These are phyloP conservation scores for Typhlichthys eigenmanni DNA, from an alignment of 2,797 vertebrate genomes.

Conservation along the genomic window DNA sequence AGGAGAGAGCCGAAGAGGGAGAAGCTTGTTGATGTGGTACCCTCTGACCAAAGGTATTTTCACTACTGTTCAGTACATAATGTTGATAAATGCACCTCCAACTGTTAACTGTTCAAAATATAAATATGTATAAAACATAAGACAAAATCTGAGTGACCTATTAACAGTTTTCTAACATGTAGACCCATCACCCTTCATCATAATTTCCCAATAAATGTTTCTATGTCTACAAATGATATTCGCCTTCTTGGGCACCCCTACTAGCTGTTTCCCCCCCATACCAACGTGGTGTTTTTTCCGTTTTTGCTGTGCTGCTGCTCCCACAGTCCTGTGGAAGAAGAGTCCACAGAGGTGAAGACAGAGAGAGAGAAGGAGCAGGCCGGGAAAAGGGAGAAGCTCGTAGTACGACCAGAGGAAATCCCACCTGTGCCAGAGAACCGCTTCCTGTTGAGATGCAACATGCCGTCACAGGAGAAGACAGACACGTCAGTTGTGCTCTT, in stretches of 20 bases:
- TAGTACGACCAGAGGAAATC: slow-evolving; percentile 95
- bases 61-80: neutral
- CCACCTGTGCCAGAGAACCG: slow-evolving; percentile 97
- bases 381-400: slow-evolving; percentile 89
- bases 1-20: slow-evolving; percentile 75
- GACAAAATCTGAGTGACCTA: neutral
- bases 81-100: neutral
- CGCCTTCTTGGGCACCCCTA: too few species aligned
- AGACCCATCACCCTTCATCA: too few species aligned
- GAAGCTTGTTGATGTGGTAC: slow-evolving; percentile 57
- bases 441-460: slow-evolving; percentile 90
- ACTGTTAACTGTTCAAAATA: too few species aligned
- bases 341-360: slow-evolving; percentile 67
- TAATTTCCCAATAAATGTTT: too few species aligned
- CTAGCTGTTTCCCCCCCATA: slow-evolving; percentile 24
- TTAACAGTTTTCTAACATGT: too few species aligned
- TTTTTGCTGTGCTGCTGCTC: slow-evolving; percentile 8
- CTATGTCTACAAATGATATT: too few species aligned
- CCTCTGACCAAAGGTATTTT: slow-evolving; percentile 75
- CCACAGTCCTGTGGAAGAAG: slow-evolving; percentile 75
- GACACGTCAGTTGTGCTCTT: slow-evolving; percentile 78
- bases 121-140: neutral
- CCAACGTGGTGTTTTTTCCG: slow-evolving; percentile 25
- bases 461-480: slow-evolving; percentile 79
- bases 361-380: slow-evolving; percentile 76